Base-by-base conservation (phyloP, 2,113 vertebrate species). In the Strix aluco region DNA sequence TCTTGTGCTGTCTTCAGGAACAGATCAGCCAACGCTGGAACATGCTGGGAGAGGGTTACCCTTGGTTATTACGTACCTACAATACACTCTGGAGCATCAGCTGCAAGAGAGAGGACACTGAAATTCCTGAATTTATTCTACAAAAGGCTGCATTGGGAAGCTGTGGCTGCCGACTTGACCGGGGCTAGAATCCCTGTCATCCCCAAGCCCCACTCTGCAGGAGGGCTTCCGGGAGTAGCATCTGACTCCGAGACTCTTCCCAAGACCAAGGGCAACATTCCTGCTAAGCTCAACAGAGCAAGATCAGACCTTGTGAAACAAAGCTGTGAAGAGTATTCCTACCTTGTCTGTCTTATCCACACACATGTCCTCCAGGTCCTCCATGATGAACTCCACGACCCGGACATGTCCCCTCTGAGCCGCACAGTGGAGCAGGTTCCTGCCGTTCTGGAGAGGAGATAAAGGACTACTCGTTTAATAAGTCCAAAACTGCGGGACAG, bases 351-450 rank as follows among this genome's bases (percentile, higher is more conserved):
- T 88, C 77, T 74, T 94, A 97, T 99, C 98, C 75, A 99, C 95
- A 82, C 74, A 84, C 58, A 99, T n/a, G 1, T 98, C 97, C 54
- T 99, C 99, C 57, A 99, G 98, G 88, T 99, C 97, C 87, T 99
- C 99, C 98, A 98, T 97, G 61, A 99, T 97, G 93, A 99, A 99
- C 40, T 98, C 98, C 86, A 99, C 89, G 40, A 99, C 90, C 2
- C 13, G 96, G 79, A 98, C 47, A 51, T 99, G 99, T 47, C 99
- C 99, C 84, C 98, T 98, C 94, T 98, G 98, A 52, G 99, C 99
- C 1, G 99, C 98, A 61, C 99, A 99, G 95, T 99, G 99, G 77
- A 99, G 97, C 79, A 99, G 90, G 74, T 97, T 98, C 63, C 99
- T 96, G 44, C 99, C 99, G 13, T 98, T 98, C 99, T 99, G 90